Conservation (phyloP, 1,140 invertebrate species). For the Eumeta japonica region DNA sequence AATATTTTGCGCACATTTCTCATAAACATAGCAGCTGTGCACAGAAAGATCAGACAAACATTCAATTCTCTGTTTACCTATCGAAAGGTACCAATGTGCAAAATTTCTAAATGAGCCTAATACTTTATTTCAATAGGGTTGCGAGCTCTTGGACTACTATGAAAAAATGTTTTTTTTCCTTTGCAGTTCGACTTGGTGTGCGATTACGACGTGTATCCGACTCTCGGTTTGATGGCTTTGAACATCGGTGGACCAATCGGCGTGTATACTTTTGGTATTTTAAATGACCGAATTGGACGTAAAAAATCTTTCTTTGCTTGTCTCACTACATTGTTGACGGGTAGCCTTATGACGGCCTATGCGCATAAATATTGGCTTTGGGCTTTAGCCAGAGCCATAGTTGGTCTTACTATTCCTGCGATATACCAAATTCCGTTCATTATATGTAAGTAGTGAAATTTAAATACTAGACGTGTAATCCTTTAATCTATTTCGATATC, state of each 20-base stretch:
- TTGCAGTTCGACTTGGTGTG: conserved; percentile 85
- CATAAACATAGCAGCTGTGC: too few species aligned
- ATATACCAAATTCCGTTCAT: conserved; percentile 95
- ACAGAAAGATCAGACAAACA: too few species aligned
- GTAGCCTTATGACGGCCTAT: conserved; percentile 74
- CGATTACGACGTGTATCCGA: conserved; percentile 79
- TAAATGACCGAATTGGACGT: conserved; percentile 82
- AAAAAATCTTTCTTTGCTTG: conserved; percentile 81
- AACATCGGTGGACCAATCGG: conserved; percentile 83
- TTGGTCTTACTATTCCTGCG: conserved; percentile 85
- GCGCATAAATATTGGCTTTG: conserved; percentile 79
- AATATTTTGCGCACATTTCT: too few species aligned
- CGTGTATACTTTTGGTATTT: conserved; percentile 78
- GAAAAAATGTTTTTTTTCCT: too few species aligned
- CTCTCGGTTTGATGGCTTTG: conserved; percentile 76
- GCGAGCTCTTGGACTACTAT: too few species aligned
- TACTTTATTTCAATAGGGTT: too few species aligned
- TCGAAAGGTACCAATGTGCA: too few species aligned
- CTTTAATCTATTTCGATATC: too few species aligned
- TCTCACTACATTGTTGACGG: conserved; percentile 71
- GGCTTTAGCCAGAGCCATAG: conserved; percentile 73
- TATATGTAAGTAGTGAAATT: conserved; percentile 70
- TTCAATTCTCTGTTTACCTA: too few species aligned
- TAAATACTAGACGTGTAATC: neutral
- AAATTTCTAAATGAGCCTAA: too few species aligned